Base-by-base conservation (phyloP, 2,888 invertebrate species). In the Drosophila anceps region DNA sequence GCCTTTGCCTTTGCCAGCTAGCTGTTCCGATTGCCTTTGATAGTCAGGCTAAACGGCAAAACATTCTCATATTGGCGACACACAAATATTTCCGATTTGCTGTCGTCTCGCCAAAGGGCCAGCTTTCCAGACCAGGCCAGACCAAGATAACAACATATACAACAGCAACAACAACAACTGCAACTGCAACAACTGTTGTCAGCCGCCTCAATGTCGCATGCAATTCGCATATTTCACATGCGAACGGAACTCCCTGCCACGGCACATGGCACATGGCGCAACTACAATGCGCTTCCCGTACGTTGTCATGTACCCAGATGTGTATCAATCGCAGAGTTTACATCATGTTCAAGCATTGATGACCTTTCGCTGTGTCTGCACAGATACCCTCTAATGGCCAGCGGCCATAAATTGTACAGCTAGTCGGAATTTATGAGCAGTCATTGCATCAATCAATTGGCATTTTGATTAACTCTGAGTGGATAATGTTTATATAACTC, bases 11-110 rank as follows among this genome's bases (percentile, higher is more conserved):
- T 29, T n/a, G 29, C 48, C 50, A 20, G 53, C 60, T 55, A 46
- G 58, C 58, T 15, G 59, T 48, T 48, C 44, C 58, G 87, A 84
- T 87, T 79, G 81, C 58, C 82, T 63, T 67, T 69, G 84, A 84
- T 84, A 82, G 76, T 75, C 67, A 60, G 60, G 20, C 71, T 53
- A 63, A 69, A 63, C 53, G 63, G 65, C 80, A 75, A 80, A 50
- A 53, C 75, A 81, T 81, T 85, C 75, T 76, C 73, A 77, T 77
- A 79, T 85, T 83, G 88, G 86, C 86, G 81, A 88, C 89, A 83
- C 62, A 80, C 72, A 83, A 82, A 87, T 85, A 87, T 82, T 87
- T 89, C 76, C 85, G 88, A 80, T 85, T 85, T 72, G 68, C 31
- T 33, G 57, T 60, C 44, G 60, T 54, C 62, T 48, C 54, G 41